phyloP scores from a whole-genome alignment of 2,888 invertebrate genomes.

The Chromoteleia sp. region DNA sequence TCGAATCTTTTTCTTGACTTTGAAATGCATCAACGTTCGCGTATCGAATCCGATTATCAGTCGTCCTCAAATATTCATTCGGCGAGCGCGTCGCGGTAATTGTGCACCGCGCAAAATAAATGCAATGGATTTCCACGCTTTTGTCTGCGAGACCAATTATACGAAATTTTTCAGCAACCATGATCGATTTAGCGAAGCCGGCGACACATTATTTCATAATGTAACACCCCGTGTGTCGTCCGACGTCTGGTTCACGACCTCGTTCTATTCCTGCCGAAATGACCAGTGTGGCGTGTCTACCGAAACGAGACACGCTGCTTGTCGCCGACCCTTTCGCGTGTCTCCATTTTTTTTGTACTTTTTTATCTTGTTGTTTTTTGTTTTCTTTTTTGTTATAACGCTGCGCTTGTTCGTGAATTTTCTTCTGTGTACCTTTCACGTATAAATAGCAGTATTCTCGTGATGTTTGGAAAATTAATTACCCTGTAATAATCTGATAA shows the following conservation, averaged over 20 bases:
- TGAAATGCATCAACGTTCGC: slow-evolving; percentile 61
- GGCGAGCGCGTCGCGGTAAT: slow-evolving; percentile 33
- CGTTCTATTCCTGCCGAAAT: slow-evolving; percentile 78
- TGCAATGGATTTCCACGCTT: slow-evolving; percentile 35
- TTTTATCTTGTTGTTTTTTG: no score
- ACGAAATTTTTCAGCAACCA: slow-evolving; percentile 65
- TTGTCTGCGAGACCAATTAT: slow-evolving; percentile 62
- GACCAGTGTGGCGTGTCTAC: slow-evolving; percentile 73
- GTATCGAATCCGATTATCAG: slow-evolving; percentile 57
- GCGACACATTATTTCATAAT: slow-evolving; percentile 67
- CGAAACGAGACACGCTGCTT: slow-evolving; percentile 64
- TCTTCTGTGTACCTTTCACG: slow-evolving; percentile 6
- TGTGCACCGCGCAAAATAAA: slow-evolving; percentile 48
- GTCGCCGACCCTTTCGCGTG: slow-evolving; percentile 47
- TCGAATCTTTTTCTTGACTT: slow-evolving; percentile 68
- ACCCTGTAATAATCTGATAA: not conserved
- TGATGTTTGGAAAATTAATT: slow-evolving; percentile 1
- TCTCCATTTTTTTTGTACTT: slow-evolving; percentile 24
- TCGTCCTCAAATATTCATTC: slow-evolving; percentile 62
- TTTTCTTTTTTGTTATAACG: not conserved
- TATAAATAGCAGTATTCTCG: slow-evolving; percentile 10
- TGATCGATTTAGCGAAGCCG: slow-evolving; percentile 67
- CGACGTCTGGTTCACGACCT: slow-evolving; percentile 79
- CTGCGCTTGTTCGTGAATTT: slow-evolving; percentile 22
- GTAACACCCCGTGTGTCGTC: slow-evolving; percentile 63